These are phyloP conservation scores for Ceratitis capitata DNA, from an alignment of 1,140 invertebrate genomes.

Conservation along the genomic window DNA sequence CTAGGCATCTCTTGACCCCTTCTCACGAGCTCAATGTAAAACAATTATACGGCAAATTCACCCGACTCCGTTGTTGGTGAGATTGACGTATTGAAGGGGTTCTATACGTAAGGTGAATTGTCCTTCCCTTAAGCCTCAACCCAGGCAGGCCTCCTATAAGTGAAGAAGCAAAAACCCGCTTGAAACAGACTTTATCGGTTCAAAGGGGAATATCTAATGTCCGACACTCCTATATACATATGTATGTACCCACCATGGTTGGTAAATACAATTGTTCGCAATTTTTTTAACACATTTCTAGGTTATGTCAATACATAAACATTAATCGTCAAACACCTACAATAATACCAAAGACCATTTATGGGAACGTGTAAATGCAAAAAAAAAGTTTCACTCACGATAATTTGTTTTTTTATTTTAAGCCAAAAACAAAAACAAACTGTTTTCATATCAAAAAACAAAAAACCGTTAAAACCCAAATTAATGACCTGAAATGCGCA, in stretches of 20 bases:
- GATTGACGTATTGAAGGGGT: too few species aligned
- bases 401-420: neutral
- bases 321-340: neutral
- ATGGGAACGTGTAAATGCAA: neutral
- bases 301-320: neutral
- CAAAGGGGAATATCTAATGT: too few species aligned
- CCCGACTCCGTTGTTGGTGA: too few species aligned
- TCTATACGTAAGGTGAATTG: too few species aligned
- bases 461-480: neutral
- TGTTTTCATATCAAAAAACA: neutral
- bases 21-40: too few species aligned
- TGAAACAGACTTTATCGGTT: too few species aligned
- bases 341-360: neutral
- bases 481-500: constrained; percentile 5
- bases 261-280: neutral
- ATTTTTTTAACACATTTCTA: neutral
- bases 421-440: neutral
- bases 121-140: too few species aligned
- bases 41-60: too few species aligned
- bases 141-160: too few species aligned
- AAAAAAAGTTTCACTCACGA: neutral
- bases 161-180: too few species aligned
- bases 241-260: neutral
- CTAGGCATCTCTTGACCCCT: too few species aligned
- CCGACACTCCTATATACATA: neutral